Evolutionary conservation across 1,140 invertebrate genomes (phyloP).

Genomic region (Bombus confusus): DNA sequence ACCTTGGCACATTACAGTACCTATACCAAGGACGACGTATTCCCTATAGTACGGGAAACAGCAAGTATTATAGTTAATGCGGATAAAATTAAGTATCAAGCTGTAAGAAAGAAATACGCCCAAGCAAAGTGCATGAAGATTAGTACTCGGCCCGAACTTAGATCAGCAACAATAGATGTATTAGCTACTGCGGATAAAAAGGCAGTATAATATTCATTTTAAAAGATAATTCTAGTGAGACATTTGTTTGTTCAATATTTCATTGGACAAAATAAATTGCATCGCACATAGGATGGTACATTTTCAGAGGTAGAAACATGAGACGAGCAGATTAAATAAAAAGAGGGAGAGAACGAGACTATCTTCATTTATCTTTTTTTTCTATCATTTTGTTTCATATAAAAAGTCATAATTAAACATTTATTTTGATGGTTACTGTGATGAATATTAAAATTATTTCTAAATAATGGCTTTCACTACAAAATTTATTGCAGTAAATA

Average conservation of each 20-base stretch:
- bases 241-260: conserved; percentile 9
- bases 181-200: conserved; percentile 62
- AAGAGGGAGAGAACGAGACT: conserved; percentile 19
- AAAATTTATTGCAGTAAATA: conserved; percentile 23
- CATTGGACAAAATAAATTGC: conserved; percentile 19
- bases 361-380: conserved; percentile 4
- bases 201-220: conserved; percentile 11
- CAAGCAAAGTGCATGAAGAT: conserved; percentile 85
- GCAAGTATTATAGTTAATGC: conserved; percentile 84
- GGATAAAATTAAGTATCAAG: conserved; percentile 84
- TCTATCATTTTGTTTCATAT: background rate
- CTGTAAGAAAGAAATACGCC: conserved; percentile 85
- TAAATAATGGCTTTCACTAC: conserved; percentile 1
- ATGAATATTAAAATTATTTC: conserved; percentile 6
- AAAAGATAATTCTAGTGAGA: conserved; percentile 7
- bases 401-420: background rate
- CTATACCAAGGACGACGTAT: conserved; percentile 83
- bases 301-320: background rate
- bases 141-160: conserved; percentile 84
- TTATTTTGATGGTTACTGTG: background rate
- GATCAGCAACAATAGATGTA: conserved; percentile 75
- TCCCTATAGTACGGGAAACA: conserved; percentile 84
- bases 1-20: conserved; percentile 86
- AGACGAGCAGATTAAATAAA: background rate
- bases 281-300: background rate